These are phyloP conservation scores for Scartelaos histophorus DNA, from an alignment of 2,113 vertebrate species.

Conservation along the genomic window DNA sequence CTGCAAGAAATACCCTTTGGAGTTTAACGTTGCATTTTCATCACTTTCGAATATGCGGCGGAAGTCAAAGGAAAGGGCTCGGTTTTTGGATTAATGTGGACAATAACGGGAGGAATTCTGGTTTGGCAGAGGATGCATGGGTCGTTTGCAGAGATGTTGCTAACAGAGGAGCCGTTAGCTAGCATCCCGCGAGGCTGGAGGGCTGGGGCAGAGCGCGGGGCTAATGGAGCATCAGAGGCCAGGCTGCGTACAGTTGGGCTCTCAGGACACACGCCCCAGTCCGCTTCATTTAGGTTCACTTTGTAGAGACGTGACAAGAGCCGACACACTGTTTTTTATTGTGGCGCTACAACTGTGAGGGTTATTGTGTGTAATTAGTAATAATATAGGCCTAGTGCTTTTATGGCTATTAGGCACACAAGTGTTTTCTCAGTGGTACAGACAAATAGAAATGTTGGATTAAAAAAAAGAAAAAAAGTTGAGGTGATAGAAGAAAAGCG, in stretches of 20 bases:
- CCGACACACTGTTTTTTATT: not conserved
- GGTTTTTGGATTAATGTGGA: conserved; percentile 60
- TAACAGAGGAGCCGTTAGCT: conserved; percentile 49
- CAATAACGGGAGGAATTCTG: conserved; percentile 61
- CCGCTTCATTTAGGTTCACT: conserved; percentile 50
- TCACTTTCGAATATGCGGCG: conserved; percentile 79
- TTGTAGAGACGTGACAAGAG: conserved; percentile 19
- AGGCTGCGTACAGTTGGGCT: conserved; percentile 56
- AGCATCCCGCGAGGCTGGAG: conserved; percentile 62
- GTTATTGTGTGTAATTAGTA: not conserved
- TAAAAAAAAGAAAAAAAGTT: too few species aligned
- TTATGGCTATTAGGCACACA: not conserved
- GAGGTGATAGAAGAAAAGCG: not conserved
- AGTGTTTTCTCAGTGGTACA: not conserved
- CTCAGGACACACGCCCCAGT: conserved; percentile 43
- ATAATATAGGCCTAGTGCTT: not conserved
- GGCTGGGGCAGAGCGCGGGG: conserved; percentile 55
- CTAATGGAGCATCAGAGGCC: conserved; percentile 71
- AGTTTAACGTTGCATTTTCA: conserved; percentile 71
- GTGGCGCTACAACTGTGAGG: not conserved
- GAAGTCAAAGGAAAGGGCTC: conserved; percentile 57
- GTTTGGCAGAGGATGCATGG: conserved; percentile 36
- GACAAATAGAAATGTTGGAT: too few species aligned
- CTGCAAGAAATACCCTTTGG: conserved; percentile 74
- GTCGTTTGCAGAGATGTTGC: conserved; percentile 63